A percentile compares a stretch with the other conserved stretches of the same genome.
These are phyloP conservation scores for Pseudorectes ferrugineus DNA, from an alignment of 2,113 vertebrate genomes.

Conservation along the genomic window DNA sequence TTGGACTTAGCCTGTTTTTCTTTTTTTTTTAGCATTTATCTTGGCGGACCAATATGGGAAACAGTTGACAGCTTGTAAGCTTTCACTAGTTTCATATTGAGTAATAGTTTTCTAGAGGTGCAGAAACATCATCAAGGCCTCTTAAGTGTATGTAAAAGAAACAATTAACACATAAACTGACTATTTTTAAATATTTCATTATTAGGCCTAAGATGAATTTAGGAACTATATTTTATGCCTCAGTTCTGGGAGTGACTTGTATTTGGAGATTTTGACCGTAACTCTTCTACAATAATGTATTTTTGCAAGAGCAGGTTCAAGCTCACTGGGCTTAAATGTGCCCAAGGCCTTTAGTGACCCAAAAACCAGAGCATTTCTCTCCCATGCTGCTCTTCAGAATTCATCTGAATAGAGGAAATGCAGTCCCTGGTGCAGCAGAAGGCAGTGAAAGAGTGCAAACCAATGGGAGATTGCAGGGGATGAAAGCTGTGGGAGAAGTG, in stretches of 20 bases:
- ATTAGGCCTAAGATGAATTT: not conserved
- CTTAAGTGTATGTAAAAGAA: not conserved
- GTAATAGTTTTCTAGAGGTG: not conserved
- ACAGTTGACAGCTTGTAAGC: not conserved
- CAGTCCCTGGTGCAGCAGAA: not conserved
- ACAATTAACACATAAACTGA: rapidly evolving
- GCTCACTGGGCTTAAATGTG: not conserved
- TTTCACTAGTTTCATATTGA: conserved; percentile 44
- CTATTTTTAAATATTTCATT: not conserved
- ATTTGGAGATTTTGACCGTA: not conserved
- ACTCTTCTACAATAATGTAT: not conserved
- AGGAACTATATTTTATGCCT: not conserved
- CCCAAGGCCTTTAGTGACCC: not conserved
- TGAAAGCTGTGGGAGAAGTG: not conserved
- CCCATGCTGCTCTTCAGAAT: not conserved
- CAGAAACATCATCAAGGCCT: not conserved
- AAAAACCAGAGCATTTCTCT: not conserved
- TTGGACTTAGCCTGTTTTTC: not conserved
- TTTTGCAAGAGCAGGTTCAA: not conserved
- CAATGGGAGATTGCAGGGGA: not conserved
- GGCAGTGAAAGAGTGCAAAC: not conserved
- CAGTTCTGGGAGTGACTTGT: not conserved
- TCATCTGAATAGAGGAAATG: not conserved
- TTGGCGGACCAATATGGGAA: not conserved
- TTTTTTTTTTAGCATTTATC: not conserved